Base-by-base conservation (phyloP, 2,113 vertebrate genomes). In the Saccopteryx bilineata region DNA sequence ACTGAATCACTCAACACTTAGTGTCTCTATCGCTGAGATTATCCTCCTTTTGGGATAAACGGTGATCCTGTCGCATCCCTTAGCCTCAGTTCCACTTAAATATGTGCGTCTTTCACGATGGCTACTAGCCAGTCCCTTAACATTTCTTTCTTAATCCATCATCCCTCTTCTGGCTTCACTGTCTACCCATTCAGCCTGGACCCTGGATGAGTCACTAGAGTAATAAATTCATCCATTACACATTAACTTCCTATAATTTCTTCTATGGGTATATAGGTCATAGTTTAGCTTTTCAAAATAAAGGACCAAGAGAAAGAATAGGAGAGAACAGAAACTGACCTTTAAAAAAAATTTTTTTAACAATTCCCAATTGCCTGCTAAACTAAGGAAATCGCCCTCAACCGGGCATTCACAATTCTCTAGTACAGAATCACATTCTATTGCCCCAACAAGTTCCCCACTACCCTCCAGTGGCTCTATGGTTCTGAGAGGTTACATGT, bases 261-360 rank as follows among this genome's bases (percentile, higher is more conserved):
- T 23, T 86, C 71, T 52, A 10, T 7, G 60, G 83, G 17, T 1
- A 68, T 23, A 9, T 61, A 24, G n/a, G n/a, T 83, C 69, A 24
- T 14, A 72, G 46, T 10, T 60, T 58, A 52, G 50, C 11, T 83
- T 93, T 89, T 90, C 69, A 80, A 91, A 91, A 75, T 39, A 87
- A 95, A 72, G 15, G 23, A 50, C 52, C 33, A 58, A 81, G 56
- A 15, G 46, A 69, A 74, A 95, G 65, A 82, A 56, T 0, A 65
- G 0, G 0, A 58, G 21, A 87, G 14, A 31, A 61, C 9, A 87
- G 2, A 96, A 79, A 65, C 33, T 2, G 46, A 83, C 26, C 5
- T 21, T 85, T 56, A 68, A 4, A 23, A 56, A 39, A 39, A 39
- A 39, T 39, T 39, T n/a, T 82, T 52, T 46, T 52, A 86, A 71